These are phyloP conservation scores for Thomomys bottae DNA, from an alignment of 2,113 vertebrate genomes.

Conservation along the genomic window DNA sequence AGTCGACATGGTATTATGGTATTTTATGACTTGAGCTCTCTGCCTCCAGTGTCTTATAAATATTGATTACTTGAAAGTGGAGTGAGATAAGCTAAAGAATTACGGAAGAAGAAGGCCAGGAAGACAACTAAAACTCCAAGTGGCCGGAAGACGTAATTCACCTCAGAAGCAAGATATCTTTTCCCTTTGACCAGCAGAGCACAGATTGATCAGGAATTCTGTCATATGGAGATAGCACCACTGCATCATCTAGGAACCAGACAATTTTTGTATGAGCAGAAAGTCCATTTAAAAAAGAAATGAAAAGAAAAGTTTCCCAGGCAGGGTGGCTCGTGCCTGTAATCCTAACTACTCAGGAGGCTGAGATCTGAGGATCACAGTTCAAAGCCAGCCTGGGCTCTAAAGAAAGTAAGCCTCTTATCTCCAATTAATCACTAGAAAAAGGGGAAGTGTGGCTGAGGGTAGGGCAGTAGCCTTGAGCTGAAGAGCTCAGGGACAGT, in stretches of 20 bases:
- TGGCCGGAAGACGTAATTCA: constrained; percentile 38
- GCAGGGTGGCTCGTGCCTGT: no score
- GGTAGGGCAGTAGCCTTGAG: no score
- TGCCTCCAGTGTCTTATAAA: constrained; percentile 68
- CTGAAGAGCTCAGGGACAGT: no score
- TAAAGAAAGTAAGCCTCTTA: no score
- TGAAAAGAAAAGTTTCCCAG: no score
- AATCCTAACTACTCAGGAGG: no score
- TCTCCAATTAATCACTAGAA: no score
- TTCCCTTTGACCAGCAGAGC: constrained; percentile 7
- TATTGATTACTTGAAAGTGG: constrained; percentile 69
- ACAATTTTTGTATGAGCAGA: background rate
- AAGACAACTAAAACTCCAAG: constrained; percentile 40
- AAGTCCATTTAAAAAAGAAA: background rate
- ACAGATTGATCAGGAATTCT: background rate
- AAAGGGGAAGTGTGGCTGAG: no score
- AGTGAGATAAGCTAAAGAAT: constrained; percentile 62
- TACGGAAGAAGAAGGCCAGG: constrained; percentile 58
- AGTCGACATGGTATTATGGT: constrained; percentile 50
- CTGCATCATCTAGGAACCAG: no score
- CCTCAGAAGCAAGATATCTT: background rate
- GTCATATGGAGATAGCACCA: background rate
- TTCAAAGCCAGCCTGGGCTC: no score
- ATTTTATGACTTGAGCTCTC: constrained; percentile 66
- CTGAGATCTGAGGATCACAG: no score